Evolutionary conservation across 2,888 invertebrate species (phyloP).

Genomic region (Mythimna pallens): DNA sequence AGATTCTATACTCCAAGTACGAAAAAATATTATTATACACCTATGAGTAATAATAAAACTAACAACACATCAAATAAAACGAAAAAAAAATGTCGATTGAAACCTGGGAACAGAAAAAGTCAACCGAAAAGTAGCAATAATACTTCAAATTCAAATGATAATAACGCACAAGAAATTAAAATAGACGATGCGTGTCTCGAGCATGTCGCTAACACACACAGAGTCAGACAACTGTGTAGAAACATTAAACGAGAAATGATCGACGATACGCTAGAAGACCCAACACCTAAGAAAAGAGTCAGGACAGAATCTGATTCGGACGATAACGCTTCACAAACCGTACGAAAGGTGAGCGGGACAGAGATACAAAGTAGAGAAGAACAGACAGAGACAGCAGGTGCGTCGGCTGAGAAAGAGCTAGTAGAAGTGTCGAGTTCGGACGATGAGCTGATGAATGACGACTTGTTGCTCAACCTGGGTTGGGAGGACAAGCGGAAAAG

Average conservation of each 20-base stretch:
- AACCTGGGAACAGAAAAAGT: background rate
- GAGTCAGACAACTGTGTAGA: background rate
- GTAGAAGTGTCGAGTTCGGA: background rate
- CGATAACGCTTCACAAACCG: conserved; percentile 19
- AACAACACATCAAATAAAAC: background rate
- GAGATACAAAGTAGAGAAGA: background rate
- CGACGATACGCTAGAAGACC: background rate
- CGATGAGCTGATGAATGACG: background rate
- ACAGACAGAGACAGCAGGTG: background rate
- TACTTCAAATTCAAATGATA: background rate
- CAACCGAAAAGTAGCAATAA: background rate
- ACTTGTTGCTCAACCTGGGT: background rate
- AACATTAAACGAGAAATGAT: conserved; percentile 29
- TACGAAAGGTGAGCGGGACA: too few relatives aligned
- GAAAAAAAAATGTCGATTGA: background rate
- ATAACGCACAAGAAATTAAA: background rate
- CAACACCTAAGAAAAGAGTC: background rate
- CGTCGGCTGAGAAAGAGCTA: background rate
- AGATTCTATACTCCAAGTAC: conserved; percentile 5
- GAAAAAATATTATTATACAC: background rate
- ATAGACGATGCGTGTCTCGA: conserved; percentile 6
- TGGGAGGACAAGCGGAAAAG: background rate
- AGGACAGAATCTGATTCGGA: conserved; percentile 29
- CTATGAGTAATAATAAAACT: background rate
- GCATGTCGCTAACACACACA: background rate